Percentiles rank a stretch among this genome's conserved stretches.
phyloP scores from a whole-genome alignment of 2,113 vertebrate genomes.

The Mellivora capensis region DNA sequence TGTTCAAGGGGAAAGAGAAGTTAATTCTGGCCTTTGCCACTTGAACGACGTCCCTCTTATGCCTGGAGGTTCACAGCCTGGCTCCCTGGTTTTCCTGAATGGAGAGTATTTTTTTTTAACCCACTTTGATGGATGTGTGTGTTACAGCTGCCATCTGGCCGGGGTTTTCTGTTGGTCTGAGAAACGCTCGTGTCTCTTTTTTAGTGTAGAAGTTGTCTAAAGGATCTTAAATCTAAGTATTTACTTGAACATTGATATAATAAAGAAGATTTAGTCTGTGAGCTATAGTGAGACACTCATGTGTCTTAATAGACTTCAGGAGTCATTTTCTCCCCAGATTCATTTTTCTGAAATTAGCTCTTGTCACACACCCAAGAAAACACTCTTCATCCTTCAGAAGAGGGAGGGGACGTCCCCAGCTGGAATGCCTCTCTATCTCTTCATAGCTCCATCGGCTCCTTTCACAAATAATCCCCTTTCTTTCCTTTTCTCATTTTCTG shows the following conservation, averaged over 20 bases:
- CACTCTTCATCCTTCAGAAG: not conserved
- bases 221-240: not conserved
- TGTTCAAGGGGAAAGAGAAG: not conserved
- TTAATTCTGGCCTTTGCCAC: not conserved
- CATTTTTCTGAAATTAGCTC: constrained; percentile 57
- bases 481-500: not conserved
- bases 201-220: not conserved
- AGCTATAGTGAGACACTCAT: not conserved
- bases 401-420: not conserved
- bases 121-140: constrained; percentile 25
- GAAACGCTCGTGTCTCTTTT: not conserved
- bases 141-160: not conserved
- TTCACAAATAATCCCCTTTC: not conserved
- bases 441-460: not conserved
- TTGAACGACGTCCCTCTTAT: not conserved
- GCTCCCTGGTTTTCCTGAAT: not conserved
- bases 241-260: constrained; percentile 27
- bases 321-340: constrained; percentile 43
- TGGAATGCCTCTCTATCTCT: not conserved
- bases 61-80: not conserved
- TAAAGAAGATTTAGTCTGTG: not conserved
- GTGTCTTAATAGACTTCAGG: not conserved
- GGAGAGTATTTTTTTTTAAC: not conserved
- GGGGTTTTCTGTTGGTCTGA: not conserved
- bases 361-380: not conserved